Percentiles rank a stretch among this genome's conserved stretches.
These are phyloP conservation scores for Bombus fervidus DNA, from an alignment of 1,140 invertebrate genomes.

Conservation along the genomic window DNA sequence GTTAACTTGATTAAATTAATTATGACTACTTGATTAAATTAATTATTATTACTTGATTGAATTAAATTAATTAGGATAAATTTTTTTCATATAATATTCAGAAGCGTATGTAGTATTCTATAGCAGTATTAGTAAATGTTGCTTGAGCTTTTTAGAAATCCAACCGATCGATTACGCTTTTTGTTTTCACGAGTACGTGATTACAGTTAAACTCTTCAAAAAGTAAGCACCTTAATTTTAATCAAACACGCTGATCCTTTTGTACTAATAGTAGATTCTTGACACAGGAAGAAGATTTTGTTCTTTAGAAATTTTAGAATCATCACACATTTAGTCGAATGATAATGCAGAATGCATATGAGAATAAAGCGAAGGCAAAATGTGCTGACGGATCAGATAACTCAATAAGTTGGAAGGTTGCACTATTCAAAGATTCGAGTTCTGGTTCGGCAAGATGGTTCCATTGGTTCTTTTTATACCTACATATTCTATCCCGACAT, in stretches of 20 bases:
- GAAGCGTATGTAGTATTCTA: too few species aligned
- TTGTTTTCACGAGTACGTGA: too few species aligned
- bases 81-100: too few species aligned
- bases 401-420: not conserved
- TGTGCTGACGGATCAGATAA: conserved; percentile 14
- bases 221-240: not conserved
- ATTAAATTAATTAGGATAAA: not conserved
- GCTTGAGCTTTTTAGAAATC: too few species aligned
- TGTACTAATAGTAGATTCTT: not conserved
- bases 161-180: too few species aligned
- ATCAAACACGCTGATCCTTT: not conserved
- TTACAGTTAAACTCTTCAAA: too few species aligned
- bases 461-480: not conserved
- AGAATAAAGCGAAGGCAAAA: not conserved
- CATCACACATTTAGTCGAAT: not conserved
- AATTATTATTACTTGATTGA: too few species aligned
- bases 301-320: not conserved
- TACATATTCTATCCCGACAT: not conserved
- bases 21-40: not conserved
- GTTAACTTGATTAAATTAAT: not conserved
- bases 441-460: not conserved
- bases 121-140: too few species aligned
- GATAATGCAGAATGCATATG: not conserved
- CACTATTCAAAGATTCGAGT: not conserved
- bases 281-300: not conserved